Evolutionary conservation across 2,113 vertebrate genomes (phyloP), one percentile per base, ranked within the genome.

Genomic region (Mohoua ochrocephala): DNA sequence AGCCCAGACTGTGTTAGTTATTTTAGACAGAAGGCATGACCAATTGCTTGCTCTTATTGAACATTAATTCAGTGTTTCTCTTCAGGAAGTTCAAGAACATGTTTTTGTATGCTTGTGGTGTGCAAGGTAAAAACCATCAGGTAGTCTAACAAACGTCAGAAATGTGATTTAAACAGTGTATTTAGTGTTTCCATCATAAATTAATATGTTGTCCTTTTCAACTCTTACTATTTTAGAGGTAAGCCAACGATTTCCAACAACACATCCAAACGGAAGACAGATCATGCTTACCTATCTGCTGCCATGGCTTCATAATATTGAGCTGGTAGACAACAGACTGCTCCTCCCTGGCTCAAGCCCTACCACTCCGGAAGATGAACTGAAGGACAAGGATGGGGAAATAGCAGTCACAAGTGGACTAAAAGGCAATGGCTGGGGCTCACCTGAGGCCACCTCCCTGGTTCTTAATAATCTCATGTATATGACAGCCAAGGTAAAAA

Each of bases 401-500:
- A 70, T 92, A 20, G 90, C 96, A 13, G 87, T 98, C 52, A 93
- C 97, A 53, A 98, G 95, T 17, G 98, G 98, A 80, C 98, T 99
- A n/a, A 98, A 98, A 96, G 99, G 99, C 77, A 99, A 96, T 13
- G 99, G 99, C 94, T 99, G 99, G 99, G 99, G 99, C 42, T 99
- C 99, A 47, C 98, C 99, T 33, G 99, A 99, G 97, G 99, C 99
- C 23, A 99, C 99, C 0, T 99, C 99, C 0, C 97, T 99, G 64
- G 99, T 99, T 93, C 99, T 99, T 75, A 99, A 99, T 97, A 99
- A 99, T 97, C 99, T 99, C 95, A 99, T 99, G 99, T 99, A 99
- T 95, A 99, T 99, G 99, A 99, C 99, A 0, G 99, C 99, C 82
- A 99, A 99, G 99, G 99, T 99, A 98, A 97, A 82, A 69, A 42